These are phyloP conservation scores for Macrotus californicus DNA, from an alignment of 2,113 vertebrate species.

Conservation along the genomic window DNA sequence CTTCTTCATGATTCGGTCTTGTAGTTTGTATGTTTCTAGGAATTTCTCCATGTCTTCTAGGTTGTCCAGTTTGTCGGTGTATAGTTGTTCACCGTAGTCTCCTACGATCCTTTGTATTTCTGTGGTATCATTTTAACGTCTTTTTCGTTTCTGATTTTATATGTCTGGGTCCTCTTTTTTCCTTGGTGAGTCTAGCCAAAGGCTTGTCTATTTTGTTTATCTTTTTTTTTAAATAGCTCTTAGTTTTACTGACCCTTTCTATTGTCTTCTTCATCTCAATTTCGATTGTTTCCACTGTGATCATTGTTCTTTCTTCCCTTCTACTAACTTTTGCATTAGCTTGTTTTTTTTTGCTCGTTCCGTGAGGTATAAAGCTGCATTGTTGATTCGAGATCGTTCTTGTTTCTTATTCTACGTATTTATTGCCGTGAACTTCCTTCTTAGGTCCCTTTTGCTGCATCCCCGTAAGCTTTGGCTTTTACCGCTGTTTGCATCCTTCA, in stretches of 20 bases:
- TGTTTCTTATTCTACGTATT: background rate
- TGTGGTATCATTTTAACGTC: background rate
- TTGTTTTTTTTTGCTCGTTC: background rate
- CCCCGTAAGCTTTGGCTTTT: conserved; percentile 24
- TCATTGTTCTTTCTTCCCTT: background rate
- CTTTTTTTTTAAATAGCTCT: background rate
- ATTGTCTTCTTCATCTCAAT: background rate
- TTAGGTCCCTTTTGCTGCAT: background rate
- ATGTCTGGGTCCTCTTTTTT: background rate
- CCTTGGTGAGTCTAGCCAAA: background rate
- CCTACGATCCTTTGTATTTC: background rate
- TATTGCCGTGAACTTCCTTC: background rate
- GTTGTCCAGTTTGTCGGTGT: background rate
- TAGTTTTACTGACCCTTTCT: background rate
- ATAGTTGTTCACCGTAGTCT: background rate
- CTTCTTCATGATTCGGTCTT: background rate
- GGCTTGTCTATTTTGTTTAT: background rate
- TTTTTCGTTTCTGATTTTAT: background rate
- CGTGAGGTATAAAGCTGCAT: background rate
- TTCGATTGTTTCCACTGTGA: background rate
- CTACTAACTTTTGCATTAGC: background rate
- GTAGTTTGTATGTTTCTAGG: background rate
- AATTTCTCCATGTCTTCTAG: background rate
- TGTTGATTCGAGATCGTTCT: background rate
- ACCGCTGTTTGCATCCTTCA: background rate